Evolutionary conservation across 2,113 vertebrate genomes (phyloP), one percentile per base, ranked within the genome.

Genomic region (Glaucomys volans): DNA sequence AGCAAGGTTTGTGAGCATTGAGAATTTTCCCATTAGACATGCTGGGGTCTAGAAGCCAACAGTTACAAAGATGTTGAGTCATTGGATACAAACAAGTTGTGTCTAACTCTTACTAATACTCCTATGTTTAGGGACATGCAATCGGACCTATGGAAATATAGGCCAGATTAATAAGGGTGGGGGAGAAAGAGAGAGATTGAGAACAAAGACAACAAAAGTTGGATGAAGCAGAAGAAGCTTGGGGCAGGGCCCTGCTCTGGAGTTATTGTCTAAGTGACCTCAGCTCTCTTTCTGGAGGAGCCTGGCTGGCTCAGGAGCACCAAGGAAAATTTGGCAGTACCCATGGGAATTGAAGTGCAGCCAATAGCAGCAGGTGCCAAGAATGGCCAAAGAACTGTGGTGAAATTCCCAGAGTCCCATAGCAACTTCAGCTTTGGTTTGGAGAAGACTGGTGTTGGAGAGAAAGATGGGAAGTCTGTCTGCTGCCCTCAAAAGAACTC

Each of bases 191-290:
- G 52, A 47, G 28, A 8, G 6, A 32, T 28, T 22, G 20, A 0
- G 30, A n/a, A 35, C 17, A 8, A 72, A 52, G 40, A 5, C 75
- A 72, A 62, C 62, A 92, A 57, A 52, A 77, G 64, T 35, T 72
- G n/a, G 81, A 80, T 72, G 35, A 47, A 62, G 28, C 79, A 24
- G 24, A 62, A 62, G 59, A 8, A 52, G 57, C 75, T 32, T 10
- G 16, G 80, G 69, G 47, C 54, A 1, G 13, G 35, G 88, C 91
- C 30, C 26, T 4, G 20, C 35, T 81, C 54, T 0, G 18, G 79
- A 62, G 37, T 95, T 90, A 82, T 87, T 95, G 97, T 97, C 96
- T 87, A 71, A 72, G 66, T 95, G 95, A 95, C 95, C 96, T 97
- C 90, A 94, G 95, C 93, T 85, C 71, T 85, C 71, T 89, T 90